phyloP scores from a whole-genome alignment of 30 jellyfish, hydroid and myxozoan species.

The Turritopsis rubra region DNA sequence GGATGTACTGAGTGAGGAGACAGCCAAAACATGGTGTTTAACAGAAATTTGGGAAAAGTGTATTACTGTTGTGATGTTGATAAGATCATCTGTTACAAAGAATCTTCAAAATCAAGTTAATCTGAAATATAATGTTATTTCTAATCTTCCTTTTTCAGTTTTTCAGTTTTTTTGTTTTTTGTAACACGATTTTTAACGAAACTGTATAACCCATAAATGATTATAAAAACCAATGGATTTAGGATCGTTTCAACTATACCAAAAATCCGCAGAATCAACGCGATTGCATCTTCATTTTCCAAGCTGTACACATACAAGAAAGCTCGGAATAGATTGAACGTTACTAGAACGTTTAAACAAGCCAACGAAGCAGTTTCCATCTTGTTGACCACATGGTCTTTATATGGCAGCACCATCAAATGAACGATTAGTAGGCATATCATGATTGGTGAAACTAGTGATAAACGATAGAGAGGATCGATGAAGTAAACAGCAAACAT shows the following conservation, averaged over 20 bases:
- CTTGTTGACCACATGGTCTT: neutral
- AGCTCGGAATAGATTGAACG: slow-evolving; percentile 1
- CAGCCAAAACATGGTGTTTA: no score
- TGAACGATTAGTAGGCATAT: neutral
- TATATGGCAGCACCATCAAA: neutral
- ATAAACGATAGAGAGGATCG: neutral
- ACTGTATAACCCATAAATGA: neutral
- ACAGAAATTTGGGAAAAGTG: no score
- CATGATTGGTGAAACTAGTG: neutral
- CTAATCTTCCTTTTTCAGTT: neutral
- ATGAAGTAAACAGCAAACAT: slow-evolving; percentile 4
- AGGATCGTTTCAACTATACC: neutral
- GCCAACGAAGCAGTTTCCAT: slow-evolving; percentile 11
- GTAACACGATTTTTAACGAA: neutral
- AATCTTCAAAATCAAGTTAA: no score
- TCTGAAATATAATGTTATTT: no score
- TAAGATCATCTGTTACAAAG: no score
- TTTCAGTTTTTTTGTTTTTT: neutral
- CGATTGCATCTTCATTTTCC: neutral
- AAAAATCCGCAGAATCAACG: neutral
- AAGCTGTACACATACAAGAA: slow-evolving; percentile 11
- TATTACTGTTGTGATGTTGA: no score
- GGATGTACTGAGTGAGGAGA: no score
- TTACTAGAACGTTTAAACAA: neutral
- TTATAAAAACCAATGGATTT: neutral